Base-by-base conservation (phyloP, 2,113 vertebrate genomes). In the Nibea coibor region DNA sequence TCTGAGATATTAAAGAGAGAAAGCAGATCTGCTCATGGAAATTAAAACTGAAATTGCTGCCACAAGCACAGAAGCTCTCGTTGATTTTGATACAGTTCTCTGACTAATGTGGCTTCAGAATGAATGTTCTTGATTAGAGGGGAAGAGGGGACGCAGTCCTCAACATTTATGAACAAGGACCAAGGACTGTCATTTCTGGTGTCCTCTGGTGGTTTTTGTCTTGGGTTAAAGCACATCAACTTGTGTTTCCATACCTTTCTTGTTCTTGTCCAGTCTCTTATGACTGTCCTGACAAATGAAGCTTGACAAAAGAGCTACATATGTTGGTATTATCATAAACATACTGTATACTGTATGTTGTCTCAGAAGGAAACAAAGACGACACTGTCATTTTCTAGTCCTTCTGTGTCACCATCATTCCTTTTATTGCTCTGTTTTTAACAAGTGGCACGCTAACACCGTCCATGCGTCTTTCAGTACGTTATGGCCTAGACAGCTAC, bases 21-120 rank as follows among this genome's bases (percentile, higher is more conserved):
- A 64, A 78, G 35, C 58, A 75, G 72, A 87, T 73, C 42, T 71
- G 26, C 24, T 63, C 53, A 54, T 35, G 54, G 51, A 22, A 54
- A 54, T 22, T 54, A 10, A 22, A 56, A 56, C 12, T 56, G 65
- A 71, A 69, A 70, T 35, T 19, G 26, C 47, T 78, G 15, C 63
- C 56, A 66, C 76, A 68, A 73, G 53, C 75, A 42, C 7, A 42
- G 58, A 83, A 81, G 42, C 12, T 54, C 12, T 64, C 14, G 15
- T n/a, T 3, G 11, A 51, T 9, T 71, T 53, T 68, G 68, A 67
- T 20, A 66, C 62, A n/a, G 26, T 24, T 45, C n/a, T 54, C 15
- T 79, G 47, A 67, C 56, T 51, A 48, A 75, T 75, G 31, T 64
- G 57, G 22, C 42, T 31, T 47, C 24, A 47, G 53, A 72, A 74